These are phyloP conservation scores for Pongo pygmaeus DNA, from an alignment of 2,113 vertebrate species.

Conservation along the genomic window DNA sequence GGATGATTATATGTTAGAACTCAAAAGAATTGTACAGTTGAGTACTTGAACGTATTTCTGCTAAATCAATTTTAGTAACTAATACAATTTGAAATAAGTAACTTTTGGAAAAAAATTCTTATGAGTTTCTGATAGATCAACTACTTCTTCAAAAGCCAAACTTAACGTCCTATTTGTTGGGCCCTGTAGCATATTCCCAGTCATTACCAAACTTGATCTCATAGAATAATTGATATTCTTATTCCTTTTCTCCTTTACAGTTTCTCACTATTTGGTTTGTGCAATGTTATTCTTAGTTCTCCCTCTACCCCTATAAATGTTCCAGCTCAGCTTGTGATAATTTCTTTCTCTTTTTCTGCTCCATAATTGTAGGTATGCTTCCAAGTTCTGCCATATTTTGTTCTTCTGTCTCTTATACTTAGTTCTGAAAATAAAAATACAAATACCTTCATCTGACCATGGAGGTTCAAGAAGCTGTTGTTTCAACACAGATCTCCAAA, in stretches of 20 bases:
- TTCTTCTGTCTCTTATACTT: not conserved
- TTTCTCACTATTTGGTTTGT: not conserved
- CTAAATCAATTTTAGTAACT: slow-evolving; percentile 42
- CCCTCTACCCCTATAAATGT: not conserved
- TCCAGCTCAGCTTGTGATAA: not conserved
- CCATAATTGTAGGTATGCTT: not conserved
- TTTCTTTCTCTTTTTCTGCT: not conserved
- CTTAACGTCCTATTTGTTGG: not conserved
- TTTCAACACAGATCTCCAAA: not conserved
- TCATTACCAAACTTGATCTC: not conserved
- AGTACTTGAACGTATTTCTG: slow-evolving; percentile 30
- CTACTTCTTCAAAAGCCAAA: not conserved
- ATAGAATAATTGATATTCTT: not conserved
- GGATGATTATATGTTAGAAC: slow-evolving; percentile 16
- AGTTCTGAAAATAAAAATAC: slow-evolving; percentile 30
- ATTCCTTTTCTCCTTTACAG: not conserved
- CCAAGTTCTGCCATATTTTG: not conserved
- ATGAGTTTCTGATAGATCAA: not conserved
- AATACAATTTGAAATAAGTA: slow-evolving; percentile 37
- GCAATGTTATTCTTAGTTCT: not conserved
- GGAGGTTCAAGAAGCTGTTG: not conserved
- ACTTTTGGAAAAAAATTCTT: not conserved
- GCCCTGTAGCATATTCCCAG: not conserved
- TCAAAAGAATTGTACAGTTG: not conserved
- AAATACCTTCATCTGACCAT: not conserved